These are phyloP conservation scores for Notothenia rossii DNA, from an alignment of 2,113 vertebrate species.

Conservation along the genomic window DNA sequence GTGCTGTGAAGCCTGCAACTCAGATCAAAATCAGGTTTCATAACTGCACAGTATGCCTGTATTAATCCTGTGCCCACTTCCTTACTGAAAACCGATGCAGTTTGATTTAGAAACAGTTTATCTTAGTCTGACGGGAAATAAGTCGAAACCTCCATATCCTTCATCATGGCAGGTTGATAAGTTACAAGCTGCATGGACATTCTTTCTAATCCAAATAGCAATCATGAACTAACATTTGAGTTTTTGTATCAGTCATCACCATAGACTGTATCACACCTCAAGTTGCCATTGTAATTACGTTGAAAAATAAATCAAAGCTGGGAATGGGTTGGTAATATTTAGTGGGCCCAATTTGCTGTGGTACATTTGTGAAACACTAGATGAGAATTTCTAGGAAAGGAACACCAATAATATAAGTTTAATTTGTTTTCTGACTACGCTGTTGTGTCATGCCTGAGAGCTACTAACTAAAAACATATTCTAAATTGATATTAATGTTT, in stretches of 20 bases:
- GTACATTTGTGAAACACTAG: background rate
- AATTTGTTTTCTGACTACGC: background rate
- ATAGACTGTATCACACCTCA: no score
- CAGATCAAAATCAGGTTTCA: slow-evolving; percentile 57
- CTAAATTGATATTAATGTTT: background rate
- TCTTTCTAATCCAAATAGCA: no score
- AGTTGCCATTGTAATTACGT: no score
- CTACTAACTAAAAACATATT: background rate
- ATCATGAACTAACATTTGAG: no score
- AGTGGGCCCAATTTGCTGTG: background rate
- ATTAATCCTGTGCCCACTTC: background rate
- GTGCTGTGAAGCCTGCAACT: slow-evolving; percentile 51
- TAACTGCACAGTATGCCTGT: slow-evolving; percentile 49
- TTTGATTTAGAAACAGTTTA: background rate
- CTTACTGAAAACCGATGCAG: background rate
- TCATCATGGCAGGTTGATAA: slow-evolving; percentile 2
- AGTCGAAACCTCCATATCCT: background rate
- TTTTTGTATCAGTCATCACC: no score
- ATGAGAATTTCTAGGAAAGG: background rate
- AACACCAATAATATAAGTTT: background rate
- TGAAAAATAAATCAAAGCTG: no score
- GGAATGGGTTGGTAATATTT: no score
- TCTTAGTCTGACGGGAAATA: background rate
- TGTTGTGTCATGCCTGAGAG: background rate
- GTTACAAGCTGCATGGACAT: background rate